Evolutionary conservation across 1,140 invertebrate genomes (phyloP).

Genomic region (Hylyphantes graminicola): DNA sequence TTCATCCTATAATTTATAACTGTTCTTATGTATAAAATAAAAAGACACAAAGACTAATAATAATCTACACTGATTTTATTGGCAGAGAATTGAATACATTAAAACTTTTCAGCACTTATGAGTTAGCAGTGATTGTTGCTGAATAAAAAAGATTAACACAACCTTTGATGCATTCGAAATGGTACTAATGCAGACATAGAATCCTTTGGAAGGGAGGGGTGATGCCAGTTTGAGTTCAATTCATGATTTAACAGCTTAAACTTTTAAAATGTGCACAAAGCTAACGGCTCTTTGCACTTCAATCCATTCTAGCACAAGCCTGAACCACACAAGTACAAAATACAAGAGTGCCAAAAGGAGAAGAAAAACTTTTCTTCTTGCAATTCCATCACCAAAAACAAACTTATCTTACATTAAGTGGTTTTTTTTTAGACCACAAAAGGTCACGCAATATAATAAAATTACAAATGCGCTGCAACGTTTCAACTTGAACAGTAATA

Average conservation of each 20-base stretch:
- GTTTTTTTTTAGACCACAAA: background rate
- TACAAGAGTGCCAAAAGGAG: slow-evolving; percentile 5
- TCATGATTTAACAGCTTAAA: slow-evolving; percentile 14
- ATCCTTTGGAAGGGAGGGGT: slow-evolving; percentile 4
- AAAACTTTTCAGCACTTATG: slow-evolving; percentile 45
- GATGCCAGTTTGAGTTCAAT: background rate
- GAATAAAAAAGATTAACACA: slow-evolving; percentile 42
- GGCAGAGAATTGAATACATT: slow-evolving; percentile 58
- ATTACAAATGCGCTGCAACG: slow-evolving; percentile 6
- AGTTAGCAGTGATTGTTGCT: slow-evolving; percentile 44
- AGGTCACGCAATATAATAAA: background rate
- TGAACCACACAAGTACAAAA: slow-evolving; percentile 45
- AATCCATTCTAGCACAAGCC: slow-evolving; percentile 33
- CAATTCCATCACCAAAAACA: slow-evolving; percentile 50
- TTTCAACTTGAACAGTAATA: slow-evolving; percentile 16
- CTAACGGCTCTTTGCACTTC: slow-evolving; percentile 21
- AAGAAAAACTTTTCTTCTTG: slow-evolving; percentile 21
- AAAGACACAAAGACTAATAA: slow-evolving; percentile 1
- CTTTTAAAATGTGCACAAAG: slow-evolving; percentile 53
- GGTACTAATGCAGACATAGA: slow-evolving; percentile 23
- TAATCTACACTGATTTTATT: slow-evolving; percentile 59
- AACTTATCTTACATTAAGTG: slow-evolving; percentile 16
- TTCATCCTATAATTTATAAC: background rate
- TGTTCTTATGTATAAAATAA: too few species aligned
- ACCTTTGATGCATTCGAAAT: slow-evolving; percentile 8